Percentiles rank a stretch among this genome's conserved stretches.
phyloP scores from a whole-genome alignment of 2,888 invertebrate genomes.

The Timandra comae region DNA sequence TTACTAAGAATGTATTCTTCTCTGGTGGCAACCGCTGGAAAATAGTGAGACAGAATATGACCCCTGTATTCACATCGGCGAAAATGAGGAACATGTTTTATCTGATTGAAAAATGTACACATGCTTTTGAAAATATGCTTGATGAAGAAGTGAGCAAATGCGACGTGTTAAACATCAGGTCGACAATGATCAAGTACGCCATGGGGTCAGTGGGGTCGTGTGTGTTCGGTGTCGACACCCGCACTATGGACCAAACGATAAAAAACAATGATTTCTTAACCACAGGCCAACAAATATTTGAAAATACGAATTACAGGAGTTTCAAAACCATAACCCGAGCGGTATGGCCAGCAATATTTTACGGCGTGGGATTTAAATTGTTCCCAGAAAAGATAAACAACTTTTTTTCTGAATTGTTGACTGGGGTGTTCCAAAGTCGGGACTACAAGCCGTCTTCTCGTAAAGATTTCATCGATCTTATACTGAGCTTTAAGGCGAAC shows the following conservation, averaged over 20 bases:
- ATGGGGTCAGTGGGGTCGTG: constrained; percentile 42
- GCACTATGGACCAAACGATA: constrained; percentile 10
- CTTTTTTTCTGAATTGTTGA: constrained; percentile 36
- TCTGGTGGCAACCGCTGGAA: constrained; percentile 45
- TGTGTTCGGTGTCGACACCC: constrained; percentile 25
- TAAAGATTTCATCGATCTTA: constrained; percentile 44
- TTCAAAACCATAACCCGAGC: constrained; percentile 24
- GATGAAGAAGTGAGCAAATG: constrained; percentile 17
- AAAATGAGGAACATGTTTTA: constrained; percentile 54
- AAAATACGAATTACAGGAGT: constrained; percentile 23
- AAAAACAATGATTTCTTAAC: constrained; percentile 29
- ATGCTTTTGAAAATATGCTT: constrained; percentile 30
- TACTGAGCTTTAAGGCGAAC: constrained; percentile 35
- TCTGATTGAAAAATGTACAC: constrained; percentile 34
- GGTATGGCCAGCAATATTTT: constrained; percentile 44
- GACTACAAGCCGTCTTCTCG: constrained; percentile 27
- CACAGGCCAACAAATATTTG: constrained; percentile 32
- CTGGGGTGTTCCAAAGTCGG: constrained; percentile 31
- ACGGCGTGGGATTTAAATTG: constrained; percentile 27
- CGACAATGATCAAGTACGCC: constrained; percentile 30
- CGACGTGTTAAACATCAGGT: constrained; percentile 23
- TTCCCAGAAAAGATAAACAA: constrained; percentile 27
- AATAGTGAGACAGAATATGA: constrained; percentile 41
- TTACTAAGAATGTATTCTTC: constrained; percentile 38
- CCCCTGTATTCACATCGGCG: constrained; percentile 41